Conservation (phyloP, 2,888 invertebrate species). For the Pristionchus maxplancki region DNA sequence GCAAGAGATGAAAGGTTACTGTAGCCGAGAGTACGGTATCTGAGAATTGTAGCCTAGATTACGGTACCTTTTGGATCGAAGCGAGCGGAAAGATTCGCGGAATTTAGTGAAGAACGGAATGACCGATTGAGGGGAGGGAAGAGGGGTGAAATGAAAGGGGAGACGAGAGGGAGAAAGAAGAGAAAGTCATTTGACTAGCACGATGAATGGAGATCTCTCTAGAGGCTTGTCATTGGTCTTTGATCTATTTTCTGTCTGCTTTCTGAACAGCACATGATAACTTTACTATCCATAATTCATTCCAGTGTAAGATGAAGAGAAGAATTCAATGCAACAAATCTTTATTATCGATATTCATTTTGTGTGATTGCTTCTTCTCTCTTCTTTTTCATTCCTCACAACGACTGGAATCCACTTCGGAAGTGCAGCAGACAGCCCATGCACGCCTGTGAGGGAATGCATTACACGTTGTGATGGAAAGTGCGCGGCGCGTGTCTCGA, state of each 20-base stretch:
- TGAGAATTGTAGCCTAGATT: not conserved
- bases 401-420: conserved; percentile 21
- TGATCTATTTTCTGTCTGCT: not conserved
- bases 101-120: conserved; percentile 22
- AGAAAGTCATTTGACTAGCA: not conserved
- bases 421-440: conserved; percentile 20
- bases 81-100: conserved; percentile 38
- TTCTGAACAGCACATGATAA: too few relatives aligned
- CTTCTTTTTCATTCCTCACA: not conserved
- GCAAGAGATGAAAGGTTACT: not conserved
- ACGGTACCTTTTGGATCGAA: conserved; percentile 27
- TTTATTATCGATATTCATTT: conserved; percentile 42
- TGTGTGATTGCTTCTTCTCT: not conserved
- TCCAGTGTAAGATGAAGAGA: not conserved
- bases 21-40: not conserved
- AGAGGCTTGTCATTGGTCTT: not conserved
- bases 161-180: not conserved
- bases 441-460: conserved; percentile 3
- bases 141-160: not conserved
- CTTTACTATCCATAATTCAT: too few relatives aligned
- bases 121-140: not conserved
- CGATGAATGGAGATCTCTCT: not conserved
- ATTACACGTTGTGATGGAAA: not conserved
- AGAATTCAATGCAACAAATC: not conserved
- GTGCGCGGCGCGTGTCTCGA: conserved; percentile 2